Percentiles rank a stretch among this genome's conserved stretches.
Evolutionary conservation across 2,113 vertebrate species (phyloP).

Genomic region (Microcebus jonahi): DNA sequence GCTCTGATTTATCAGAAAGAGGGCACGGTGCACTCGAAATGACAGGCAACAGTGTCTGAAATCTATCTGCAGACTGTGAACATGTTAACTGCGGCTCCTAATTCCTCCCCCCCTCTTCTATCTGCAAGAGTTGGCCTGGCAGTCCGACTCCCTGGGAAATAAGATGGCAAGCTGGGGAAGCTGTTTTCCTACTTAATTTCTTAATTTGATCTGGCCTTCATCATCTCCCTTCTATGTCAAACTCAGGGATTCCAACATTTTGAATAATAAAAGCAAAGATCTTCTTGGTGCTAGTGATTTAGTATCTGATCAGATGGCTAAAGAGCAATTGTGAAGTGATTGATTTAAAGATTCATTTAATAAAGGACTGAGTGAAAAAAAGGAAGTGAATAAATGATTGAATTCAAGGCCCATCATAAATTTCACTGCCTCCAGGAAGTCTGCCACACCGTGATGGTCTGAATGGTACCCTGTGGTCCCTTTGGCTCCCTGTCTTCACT

Average conservation of each 20-base stretch:
- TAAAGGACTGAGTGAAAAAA: background rate
- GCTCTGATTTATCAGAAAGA: background rate
- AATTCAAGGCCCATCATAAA: background rate
- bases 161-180: background rate
- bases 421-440: background rate
- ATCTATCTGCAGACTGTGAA: background rate
- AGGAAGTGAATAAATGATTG: background rate
- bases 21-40: fast-evolving
- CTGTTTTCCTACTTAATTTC: background rate
- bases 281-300: background rate
- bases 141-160: background rate
- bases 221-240: background rate
- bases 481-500: fast-evolving
- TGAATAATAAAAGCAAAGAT: background rate
- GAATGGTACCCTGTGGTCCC: fast-evolving
- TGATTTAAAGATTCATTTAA: background rate
- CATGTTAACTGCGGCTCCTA: background rate
- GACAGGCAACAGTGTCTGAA: background rate
- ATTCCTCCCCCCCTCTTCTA: no score
- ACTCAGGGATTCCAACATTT: background rate
- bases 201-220: background rate
- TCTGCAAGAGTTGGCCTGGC: background rate
- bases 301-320: background rate
- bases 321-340: background rate
- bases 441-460: background rate